A percentile compares a stretch with the other conserved stretches of the same genome.
Conservation (phyloP, 1,140 invertebrate genomes). For the Atopsyche davidsoni region DNA sequence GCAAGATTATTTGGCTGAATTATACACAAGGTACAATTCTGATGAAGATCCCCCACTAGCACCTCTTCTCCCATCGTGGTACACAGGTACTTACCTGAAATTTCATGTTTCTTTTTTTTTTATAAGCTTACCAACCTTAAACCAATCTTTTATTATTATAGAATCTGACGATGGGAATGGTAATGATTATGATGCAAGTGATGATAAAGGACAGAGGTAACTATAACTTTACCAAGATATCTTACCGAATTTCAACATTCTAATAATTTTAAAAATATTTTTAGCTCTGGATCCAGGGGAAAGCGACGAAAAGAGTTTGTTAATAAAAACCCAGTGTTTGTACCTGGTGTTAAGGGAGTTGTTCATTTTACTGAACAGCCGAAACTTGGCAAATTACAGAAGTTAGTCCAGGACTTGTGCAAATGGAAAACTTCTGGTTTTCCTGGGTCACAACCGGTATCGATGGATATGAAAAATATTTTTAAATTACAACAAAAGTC, state of each 20-base stretch:
- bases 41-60: conserved; percentile 69
- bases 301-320: conserved; percentile 35
- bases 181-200: conserved; percentile 12
- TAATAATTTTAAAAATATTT: background rate
- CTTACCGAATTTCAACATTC: background rate
- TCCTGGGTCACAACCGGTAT: conserved; percentile 94
- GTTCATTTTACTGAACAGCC: conserved; percentile 54
- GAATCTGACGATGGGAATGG: conserved; percentile 27
- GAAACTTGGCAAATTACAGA: conserved; percentile 63
- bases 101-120: conserved; percentile 15
- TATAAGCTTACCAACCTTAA: background rate
- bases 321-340: conserved; percentile 66
- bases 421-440: conserved; percentile 76
- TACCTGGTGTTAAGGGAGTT: conserved; percentile 76
- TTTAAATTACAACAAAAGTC: conserved; percentile 67
- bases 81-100: conserved; percentile 50
- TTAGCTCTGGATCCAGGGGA: conserved; percentile 22
- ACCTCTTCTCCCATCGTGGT: conserved; percentile 78
- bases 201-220: conserved; percentile 31
- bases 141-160: conserved; percentile 18
- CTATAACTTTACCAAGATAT: background rate
- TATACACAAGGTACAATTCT: conserved; percentile 67
- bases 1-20: conserved; percentile 66
- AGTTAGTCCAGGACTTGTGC: conserved; percentile 75
- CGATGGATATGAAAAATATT: conserved; percentile 86